Conservation (phyloP, 2,888 invertebrate species). For the Parthenolecanium corni region DNA sequence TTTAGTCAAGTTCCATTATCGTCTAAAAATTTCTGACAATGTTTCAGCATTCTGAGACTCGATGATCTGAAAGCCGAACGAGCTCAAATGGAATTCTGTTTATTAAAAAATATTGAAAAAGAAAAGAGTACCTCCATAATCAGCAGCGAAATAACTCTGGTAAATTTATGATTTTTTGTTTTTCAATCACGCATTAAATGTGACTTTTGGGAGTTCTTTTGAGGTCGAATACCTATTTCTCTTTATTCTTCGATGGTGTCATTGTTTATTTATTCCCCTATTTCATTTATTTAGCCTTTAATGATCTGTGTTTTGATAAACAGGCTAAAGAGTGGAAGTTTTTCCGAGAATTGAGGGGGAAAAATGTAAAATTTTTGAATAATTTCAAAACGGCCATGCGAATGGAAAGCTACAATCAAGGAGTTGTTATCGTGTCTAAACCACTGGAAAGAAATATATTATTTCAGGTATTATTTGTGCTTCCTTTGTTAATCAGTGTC, state of each 20-base stretch:
- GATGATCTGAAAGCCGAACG: constrained; percentile 22
- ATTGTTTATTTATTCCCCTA: no score
- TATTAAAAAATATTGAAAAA: constrained; percentile 16
- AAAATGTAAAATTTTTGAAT: constrained; percentile 60
- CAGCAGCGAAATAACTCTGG: neutral
- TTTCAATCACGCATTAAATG: no score
- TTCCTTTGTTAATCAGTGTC: neutral
- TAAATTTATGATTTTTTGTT: neutral
- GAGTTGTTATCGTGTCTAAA: constrained; percentile 51
- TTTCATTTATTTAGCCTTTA: no score
- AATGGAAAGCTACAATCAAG: constrained; percentile 73
- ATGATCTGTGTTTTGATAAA: no score
- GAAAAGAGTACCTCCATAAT: neutral
- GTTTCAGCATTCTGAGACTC: neutral
- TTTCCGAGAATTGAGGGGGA: constrained; percentile 58
- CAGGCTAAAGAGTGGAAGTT: constrained; percentile 19
- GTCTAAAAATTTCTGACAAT: neutral
- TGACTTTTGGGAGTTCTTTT: no score
- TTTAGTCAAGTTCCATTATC: neutral
- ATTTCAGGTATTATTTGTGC: constrained; percentile 47
- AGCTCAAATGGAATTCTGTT: constrained; percentile 16
- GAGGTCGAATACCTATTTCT: no score
- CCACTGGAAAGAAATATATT: constrained; percentile 54
- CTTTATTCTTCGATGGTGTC: no score
- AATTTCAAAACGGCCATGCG: constrained; percentile 55